phyloP scores from a whole-genome alignment of 2,113 vertebrate genomes.

The Dipodomys spectabilis region DNA sequence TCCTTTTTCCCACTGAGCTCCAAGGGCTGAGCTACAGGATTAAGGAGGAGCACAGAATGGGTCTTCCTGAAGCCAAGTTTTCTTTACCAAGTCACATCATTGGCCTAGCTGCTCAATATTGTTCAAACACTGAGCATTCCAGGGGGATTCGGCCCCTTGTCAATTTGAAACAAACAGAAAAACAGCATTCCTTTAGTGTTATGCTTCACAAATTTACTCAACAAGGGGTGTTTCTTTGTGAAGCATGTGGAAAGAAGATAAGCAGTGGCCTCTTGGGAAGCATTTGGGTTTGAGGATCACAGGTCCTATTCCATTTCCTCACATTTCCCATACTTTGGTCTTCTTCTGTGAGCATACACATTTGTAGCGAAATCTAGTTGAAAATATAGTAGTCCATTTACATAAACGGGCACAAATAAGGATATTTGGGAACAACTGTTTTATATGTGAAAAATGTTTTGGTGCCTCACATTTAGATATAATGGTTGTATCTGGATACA shows the following conservation, averaged over 20 bases:
- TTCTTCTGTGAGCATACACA: neutral
- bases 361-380: neutral
- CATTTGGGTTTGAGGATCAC: neutral
- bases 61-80: neutral
- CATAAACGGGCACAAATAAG: neutral
- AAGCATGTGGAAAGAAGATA: slow-evolving; percentile 64
- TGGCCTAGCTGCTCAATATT: neutral
- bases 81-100: neutral
- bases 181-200: slow-evolving; percentile 27
- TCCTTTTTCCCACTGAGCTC: neutral
- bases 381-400: neutral
- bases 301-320: neutral
- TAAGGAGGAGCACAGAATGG: neutral
- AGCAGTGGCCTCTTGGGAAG: slow-evolving; percentile 51
- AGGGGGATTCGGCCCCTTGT: slow-evolving; percentile 16
- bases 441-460: too few relatives aligned
- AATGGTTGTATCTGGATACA: too few relatives aligned
- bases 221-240: neutral
- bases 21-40: neutral
- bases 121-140: neutral
- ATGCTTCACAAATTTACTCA: slow-evolving; percentile 21
- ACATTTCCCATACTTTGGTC: neutral
- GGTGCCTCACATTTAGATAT: too few relatives aligned
- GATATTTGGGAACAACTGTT: neutral
- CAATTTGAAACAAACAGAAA: neutral